Evolutionary conservation across 2,888 invertebrate genomes (phyloP).

Genomic region (Phyto melanocephala): DNA sequence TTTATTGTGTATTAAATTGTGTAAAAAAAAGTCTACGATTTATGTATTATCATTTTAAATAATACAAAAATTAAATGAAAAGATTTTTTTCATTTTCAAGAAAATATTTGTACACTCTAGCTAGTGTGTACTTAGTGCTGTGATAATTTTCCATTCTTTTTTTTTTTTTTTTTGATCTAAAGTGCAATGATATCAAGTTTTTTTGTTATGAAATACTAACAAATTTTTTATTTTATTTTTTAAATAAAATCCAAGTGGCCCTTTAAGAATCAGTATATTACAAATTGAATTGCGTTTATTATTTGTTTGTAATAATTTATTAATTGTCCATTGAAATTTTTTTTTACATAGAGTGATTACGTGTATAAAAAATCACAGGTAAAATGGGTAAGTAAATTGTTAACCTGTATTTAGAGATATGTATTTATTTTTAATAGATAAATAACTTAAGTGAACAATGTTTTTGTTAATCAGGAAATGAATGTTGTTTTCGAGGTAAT

Average conservation of each 20-base stretch:
- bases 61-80: conserved; percentile 13
- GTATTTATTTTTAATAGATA: too few species aligned
- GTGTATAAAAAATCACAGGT: conserved; percentile 29
- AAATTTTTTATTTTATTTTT: background rate
- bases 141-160: conserved; percentile 3
- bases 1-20: background rate
- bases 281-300: conserved; percentile 27
- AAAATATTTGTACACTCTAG: background rate
- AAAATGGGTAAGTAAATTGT: conserved; percentile 57
- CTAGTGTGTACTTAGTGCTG: background rate
- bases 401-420: background rate
- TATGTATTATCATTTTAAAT: conserved; percentile 12
- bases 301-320: background rate
- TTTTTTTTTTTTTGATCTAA: background rate
- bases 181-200: conserved; percentile 36
- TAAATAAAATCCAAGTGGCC: conserved; percentile 30
- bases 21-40: background rate
- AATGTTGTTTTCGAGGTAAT: too few species aligned
- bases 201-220: conserved; percentile 6
- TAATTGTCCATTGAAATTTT: background rate
- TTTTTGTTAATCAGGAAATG: too few species aligned
- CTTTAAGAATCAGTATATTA: conserved; percentile 14
- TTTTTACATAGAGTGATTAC: background rate
- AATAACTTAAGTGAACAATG: too few species aligned
- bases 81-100: background rate